A percentile compares a stretch with the other conserved stretches of the same genome.
phyloP scores from a whole-genome alignment of 2,797 vertebrate species.

The Psittacula derbiana region DNA sequence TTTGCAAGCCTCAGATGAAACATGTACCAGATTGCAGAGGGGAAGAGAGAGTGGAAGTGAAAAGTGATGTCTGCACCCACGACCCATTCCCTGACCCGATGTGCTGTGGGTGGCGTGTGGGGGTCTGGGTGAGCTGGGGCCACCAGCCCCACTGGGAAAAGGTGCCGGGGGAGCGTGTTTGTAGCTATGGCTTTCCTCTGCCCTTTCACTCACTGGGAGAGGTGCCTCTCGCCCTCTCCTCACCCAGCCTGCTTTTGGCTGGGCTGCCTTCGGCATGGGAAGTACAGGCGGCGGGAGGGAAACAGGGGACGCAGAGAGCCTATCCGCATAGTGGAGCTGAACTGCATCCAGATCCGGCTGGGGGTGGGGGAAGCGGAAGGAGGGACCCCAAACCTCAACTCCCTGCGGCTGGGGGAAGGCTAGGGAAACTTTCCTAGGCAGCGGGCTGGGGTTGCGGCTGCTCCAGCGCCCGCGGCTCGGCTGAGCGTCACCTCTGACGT shows the following conservation, averaged over 20 bases:
- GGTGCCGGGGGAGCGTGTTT: accelerated
- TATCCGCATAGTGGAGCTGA: not conserved
- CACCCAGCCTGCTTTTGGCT: accelerated
- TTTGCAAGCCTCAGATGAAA: not conserved
- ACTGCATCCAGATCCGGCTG: not conserved
- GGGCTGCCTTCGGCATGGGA: not conserved
- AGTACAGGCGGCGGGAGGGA: accelerated
- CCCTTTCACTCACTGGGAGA: accelerated
- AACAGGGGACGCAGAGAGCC: not conserved
- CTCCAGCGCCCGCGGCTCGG: not conserved
- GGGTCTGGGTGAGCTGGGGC: accelerated
- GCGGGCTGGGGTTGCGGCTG: not conserved
- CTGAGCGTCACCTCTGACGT: constrained; percentile 44
- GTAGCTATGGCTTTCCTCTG: accelerated
- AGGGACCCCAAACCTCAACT: accelerated
- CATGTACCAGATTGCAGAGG: not conserved
- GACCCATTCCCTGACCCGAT: accelerated
- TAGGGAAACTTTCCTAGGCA: not conserved
- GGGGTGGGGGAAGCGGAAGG: not conserved
- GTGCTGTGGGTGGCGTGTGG: accelerated
- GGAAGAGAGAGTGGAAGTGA: not conserved
- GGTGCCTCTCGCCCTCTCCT: not conserved
- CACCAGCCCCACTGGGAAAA: accelerated
- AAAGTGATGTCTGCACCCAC: accelerated
- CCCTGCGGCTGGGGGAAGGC: not conserved